Conservation (phyloP, 2,797 vertebrate genomes). For the Spatula versicolor region DNA sequence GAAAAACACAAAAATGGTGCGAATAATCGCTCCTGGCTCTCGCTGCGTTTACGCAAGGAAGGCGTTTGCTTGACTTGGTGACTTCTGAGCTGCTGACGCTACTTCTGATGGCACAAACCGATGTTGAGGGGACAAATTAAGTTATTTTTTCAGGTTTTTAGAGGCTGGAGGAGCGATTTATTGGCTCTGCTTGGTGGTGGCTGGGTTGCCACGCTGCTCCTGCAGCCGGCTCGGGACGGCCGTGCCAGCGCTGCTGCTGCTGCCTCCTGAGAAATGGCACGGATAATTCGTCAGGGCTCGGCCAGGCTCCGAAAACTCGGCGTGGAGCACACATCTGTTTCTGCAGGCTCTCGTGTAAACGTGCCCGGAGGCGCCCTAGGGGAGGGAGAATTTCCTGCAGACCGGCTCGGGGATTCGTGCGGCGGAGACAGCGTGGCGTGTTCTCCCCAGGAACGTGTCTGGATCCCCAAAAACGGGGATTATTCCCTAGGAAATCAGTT, state of each 20-base stretch:
- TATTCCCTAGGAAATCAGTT: not conserved
- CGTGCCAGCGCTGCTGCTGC: not conserved
- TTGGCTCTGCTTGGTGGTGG: fast-evolving
- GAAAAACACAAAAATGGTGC: not conserved
- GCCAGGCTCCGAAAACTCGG: not conserved
- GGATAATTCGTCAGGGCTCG: not conserved
- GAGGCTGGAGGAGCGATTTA: not conserved
- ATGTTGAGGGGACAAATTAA: not conserved
- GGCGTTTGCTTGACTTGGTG: not conserved
- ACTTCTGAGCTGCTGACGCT: not conserved
- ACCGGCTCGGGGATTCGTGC: not conserved
- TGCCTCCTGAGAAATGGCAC: not conserved
- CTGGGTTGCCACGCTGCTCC: not conserved
- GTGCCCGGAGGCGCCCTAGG: not conserved
- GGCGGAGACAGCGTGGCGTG: fast-evolving
- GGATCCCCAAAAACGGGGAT: not conserved
- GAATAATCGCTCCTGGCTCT: not conserved
- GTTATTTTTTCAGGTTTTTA: not conserved
- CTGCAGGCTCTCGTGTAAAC: not conserved
- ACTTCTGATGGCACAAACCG: not conserved
- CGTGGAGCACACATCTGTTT: not conserved
- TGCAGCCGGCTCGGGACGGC: not conserved
- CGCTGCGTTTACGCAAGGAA: not conserved
- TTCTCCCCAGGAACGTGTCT: not conserved
- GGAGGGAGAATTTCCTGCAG: not conserved